Evolutionary conservation across 2,888 invertebrate genomes (phyloP).

Genomic region (Tachina fera): DNA sequence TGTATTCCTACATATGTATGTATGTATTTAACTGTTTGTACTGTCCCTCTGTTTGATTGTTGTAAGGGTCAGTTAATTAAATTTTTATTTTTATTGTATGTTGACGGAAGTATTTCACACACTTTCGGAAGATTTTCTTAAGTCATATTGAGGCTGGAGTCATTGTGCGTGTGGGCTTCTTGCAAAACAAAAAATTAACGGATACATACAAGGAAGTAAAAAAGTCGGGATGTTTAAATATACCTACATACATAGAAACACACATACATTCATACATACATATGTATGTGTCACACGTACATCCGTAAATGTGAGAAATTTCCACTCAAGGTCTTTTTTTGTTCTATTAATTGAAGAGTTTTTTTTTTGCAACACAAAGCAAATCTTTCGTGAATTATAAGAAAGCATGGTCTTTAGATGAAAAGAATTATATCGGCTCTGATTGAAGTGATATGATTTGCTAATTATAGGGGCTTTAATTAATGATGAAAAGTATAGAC

Average conservation of each 20-base stretch:
- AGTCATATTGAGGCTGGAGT: conserved; percentile 14
- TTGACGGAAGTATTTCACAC: conserved; percentile 69
- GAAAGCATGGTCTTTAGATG: conserved; percentile 30
- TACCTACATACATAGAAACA: background rate
- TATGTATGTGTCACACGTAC: background rate
- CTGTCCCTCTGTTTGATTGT: conserved; percentile 13
- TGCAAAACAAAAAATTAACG: background rate
- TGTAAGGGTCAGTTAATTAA: conserved; percentile 51
- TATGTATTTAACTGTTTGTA: background rate
- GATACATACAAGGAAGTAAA: conserved; percentile 29
- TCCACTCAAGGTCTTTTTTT: conserved; percentile 55
- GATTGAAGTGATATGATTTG: conserved; percentile 24
- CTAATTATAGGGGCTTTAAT: conserved; percentile 51
- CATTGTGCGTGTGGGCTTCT: conserved; percentile 30
- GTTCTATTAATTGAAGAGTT: conserved; percentile 31
- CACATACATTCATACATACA: too few relatives aligned
- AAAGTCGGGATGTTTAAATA: background rate
- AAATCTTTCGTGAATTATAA: background rate
- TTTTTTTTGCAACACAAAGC: conserved; percentile 38
- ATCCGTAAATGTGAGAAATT: conserved; percentile 12
- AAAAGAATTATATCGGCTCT: conserved; percentile 37
- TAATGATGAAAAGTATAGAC: background rate
- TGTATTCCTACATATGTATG: background rate
- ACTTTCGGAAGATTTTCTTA: conserved; percentile 22
- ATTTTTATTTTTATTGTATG: conserved; percentile 39